A percentile compares a stretch with the other conserved stretches of the same genome.
Evolutionary conservation across 2,888 invertebrate species (phyloP).

Genomic region (Cephus runcator): DNA sequence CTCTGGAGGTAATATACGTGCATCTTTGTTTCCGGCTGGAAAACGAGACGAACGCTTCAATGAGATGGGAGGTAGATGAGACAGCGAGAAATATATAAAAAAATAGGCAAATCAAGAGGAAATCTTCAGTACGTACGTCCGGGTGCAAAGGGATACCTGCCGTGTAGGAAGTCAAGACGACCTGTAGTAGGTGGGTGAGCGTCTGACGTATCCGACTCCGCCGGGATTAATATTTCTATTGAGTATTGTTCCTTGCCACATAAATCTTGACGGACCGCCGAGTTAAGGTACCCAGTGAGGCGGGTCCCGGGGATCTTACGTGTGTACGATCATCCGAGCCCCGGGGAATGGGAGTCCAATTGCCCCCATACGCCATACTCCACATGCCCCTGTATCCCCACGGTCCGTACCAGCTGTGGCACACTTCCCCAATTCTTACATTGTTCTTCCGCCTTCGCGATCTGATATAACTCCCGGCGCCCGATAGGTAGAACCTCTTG

Average conservation of each 20-base stretch:
- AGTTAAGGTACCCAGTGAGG: constrained; percentile 7
- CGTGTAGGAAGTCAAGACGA: too few species aligned
- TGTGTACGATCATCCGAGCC: not conserved
- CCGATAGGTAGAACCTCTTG: constrained; percentile 15
- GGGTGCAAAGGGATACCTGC: too few species aligned
- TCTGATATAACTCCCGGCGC: not conserved
- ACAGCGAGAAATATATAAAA: too few species aligned
- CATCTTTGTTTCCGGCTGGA: not conserved
- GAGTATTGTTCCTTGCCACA: constrained; percentile 49
- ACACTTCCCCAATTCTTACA: constrained; percentile 56
- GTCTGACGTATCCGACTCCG: not conserved
- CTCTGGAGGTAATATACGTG: not conserved
- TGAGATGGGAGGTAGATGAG: too few species aligned
- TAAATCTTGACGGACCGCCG: constrained; percentile 37
- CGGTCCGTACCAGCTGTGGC: constrained; percentile 30
- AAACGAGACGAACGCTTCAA: too few species aligned
- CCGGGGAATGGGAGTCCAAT: not conserved
- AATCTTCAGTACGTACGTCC: too few species aligned
- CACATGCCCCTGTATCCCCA: constrained; percentile 3
- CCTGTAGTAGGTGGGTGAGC: too few species aligned
- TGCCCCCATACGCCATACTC: constrained; percentile 12
- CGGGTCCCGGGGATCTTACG: constrained; percentile 5
- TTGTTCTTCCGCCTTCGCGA: constrained; percentile 43
- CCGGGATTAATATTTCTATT: constrained; percentile 52
- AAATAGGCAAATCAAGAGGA: too few species aligned